phyloP scores from a whole-genome alignment of 1,140 invertebrate genomes.

The Acromyrmex echinatior region DNA sequence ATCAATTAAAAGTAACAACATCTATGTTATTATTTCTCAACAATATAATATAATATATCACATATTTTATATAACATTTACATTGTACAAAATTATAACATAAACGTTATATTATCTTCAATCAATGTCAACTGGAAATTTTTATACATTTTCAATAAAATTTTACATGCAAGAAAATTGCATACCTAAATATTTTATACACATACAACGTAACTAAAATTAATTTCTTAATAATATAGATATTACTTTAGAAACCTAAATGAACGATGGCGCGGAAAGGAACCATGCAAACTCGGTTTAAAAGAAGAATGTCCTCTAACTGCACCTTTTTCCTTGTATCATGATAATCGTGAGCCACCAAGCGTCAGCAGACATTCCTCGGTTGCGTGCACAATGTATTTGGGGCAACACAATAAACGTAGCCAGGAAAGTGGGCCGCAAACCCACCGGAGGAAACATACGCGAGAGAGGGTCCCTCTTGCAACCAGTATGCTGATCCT shows the following conservation, averaged over 20 bases:
- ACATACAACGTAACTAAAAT: background rate
- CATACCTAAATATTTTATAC: background rate
- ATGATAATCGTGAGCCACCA: constrained; percentile 22
- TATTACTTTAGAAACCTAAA: background rate
- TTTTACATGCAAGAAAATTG: background rate
- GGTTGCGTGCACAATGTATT: constrained; percentile 58
- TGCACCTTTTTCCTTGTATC: constrained; percentile 1
- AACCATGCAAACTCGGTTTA: background rate
- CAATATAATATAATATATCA: too few species aligned
- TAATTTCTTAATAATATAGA: background rate
- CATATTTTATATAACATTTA: too few species aligned
- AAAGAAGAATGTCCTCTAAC: background rate
- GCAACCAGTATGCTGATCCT: constrained; percentile 32
- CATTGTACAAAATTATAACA: too few species aligned
- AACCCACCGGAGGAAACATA: constrained; percentile 42
- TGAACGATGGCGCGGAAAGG: background rate
- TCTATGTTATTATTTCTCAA: too few species aligned
- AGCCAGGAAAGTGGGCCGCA: constrained; percentile 47
- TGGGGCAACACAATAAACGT: constrained; percentile 55
- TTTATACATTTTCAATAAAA: background rate
- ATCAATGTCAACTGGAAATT: background rate
- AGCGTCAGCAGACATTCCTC: constrained; percentile 50
- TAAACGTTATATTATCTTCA: too few species aligned
- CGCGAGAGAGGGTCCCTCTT: constrained; percentile 33
- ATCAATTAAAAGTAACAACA: too few species aligned